Evolutionary conservation across 2,113 vertebrate genomes (phyloP), one percentile per base, ranked within the genome.

Genomic region (Labeo catla): DNA sequence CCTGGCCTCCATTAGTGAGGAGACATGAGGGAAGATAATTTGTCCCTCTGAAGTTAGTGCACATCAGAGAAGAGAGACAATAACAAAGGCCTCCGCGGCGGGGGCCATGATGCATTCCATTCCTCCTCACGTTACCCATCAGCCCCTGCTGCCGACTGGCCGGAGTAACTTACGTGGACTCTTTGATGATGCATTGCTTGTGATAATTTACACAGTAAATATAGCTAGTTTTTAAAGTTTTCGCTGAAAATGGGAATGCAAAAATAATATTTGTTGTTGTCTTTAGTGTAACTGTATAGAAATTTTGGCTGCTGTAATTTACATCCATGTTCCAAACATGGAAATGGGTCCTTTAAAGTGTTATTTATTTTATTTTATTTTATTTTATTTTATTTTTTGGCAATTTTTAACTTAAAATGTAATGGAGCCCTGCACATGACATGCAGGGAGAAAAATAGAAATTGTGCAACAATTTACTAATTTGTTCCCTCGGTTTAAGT

Each of bases 1-100:
- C 63, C 57, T 16, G 34, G 81, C 21, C 77, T 86, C 76, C 70
- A 61, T 85, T 88, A 81, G 78, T 76, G 77, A 84, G 36, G 47
- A 86, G 50, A 77, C 59, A 54, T 28, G 28, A 9, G 81, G 52
- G 43, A 74, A 78, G 73, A 85, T 86, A 66, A 85, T 88, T 88
- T 85, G 85, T 72, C 73, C 76, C 28, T 76, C 70, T 89, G 88
- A 89, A 85, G 59, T 89, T 76, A 72, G 88, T 72, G 39, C 34
- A 77, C 79, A 81, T 73, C 61, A 86, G 54, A 36, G 66, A 63
- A 78, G 50, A 86, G 81, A 83, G 78, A 87, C 85, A 87, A 87
- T 83, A 68, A 70, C 77, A 21, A 47, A 65, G 79, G 45, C 82
- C 82, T 85, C 52, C 2, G 12, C 39, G 43, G 87, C 54, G 43